Base-by-base conservation (phyloP, 2,797 vertebrate species). In the Squalus acanthias region DNA sequence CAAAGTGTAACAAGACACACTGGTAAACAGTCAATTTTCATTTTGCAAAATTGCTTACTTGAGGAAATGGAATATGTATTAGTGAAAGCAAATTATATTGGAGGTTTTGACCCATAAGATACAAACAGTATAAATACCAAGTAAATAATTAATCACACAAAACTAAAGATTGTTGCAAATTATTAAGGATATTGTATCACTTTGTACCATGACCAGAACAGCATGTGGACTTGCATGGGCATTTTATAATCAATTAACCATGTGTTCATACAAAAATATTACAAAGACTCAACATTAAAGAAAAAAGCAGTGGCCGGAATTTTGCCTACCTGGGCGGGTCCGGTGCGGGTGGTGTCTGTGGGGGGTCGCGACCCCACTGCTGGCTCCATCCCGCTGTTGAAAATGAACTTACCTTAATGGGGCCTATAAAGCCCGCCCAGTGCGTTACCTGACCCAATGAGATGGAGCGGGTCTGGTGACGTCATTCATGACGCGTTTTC, bases 201-300 rank as follows among this genome's bases (percentile, higher is more conserved):
- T 76, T 95, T 91, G 87, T 89, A 26, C 53, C 53, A 69, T 95
- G 13, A 95, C 70, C 57, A 74, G 46, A 53, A 53, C 10, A 39
- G 63, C 63, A 74, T 22, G 24, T 53, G 8, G 9, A 12, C 12
- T 95, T 50, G 50, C 70, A 95, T 10, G 1, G 69, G 29, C 53
- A 74, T 33, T 72, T 74, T 72, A 24, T 57, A 33, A 95, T 57
- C 50, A 65, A 33, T 8, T 33, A 33, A 7, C 46, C 10, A 24
- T 57, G 22, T 50, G 39, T 95, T n/a, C 65, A 93, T 74, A 95
- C 53, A 76, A 95, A 91, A 57, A 74, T 7, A 95, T 74, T 74
- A 72, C 69, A 69, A 69, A 15, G 93, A 17, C 69, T 95, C 26
- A 91, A 95, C 10, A 95, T 29, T 53, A 60, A 57, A 50, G 82